Percentiles rank a stretch among this genome's conserved stretches.
These are phyloP conservation scores for Thomomys bottae DNA, from an alignment of 2,113 vertebrate species.

Conservation along the genomic window DNA sequence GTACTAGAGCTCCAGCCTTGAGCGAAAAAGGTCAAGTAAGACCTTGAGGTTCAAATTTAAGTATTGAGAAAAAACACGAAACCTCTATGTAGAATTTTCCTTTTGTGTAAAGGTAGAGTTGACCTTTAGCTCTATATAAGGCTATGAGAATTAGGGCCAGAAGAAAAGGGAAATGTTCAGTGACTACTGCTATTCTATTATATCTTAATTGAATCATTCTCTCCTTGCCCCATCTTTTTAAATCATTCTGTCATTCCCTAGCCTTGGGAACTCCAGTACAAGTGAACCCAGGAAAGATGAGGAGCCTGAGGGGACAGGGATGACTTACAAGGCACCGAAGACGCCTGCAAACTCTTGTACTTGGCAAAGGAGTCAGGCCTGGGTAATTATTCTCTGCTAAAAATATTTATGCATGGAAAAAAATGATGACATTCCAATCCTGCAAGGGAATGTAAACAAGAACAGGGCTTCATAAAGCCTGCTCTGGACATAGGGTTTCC, in stretches of 20 bases:
- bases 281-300: slow-evolving; percentile 23
- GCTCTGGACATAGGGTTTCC: slow-evolving; percentile 47
- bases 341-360: slow-evolving; percentile 3
- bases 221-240: background rate
- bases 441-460: slow-evolving; percentile 75
- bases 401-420: slow-evolving; percentile 68
- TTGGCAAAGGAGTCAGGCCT: slow-evolving; percentile 8
- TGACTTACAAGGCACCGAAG: slow-evolving; percentile 38
- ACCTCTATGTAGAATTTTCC: background rate
- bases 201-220: background rate
- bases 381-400: slow-evolving; percentile 52
- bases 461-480: slow-evolving; percentile 50
- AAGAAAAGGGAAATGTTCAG: background rate
- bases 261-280: background rate
- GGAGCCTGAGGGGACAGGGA: rapidly evolving
- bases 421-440: slow-evolving; percentile 71
- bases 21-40: too few relatives aligned
- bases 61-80: too few relatives aligned
- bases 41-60: too few relatives aligned
- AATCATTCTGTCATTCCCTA: background rate
- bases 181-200: background rate
- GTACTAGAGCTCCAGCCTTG: too few relatives aligned
- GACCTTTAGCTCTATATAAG: background rate
- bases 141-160: too few relatives aligned
- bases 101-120: background rate